A percentile compares a stretch with the other conserved stretches of the same genome.
phyloP scores from a whole-genome alignment of 2,113 vertebrate species.

The Barnardius zonarius region DNA sequence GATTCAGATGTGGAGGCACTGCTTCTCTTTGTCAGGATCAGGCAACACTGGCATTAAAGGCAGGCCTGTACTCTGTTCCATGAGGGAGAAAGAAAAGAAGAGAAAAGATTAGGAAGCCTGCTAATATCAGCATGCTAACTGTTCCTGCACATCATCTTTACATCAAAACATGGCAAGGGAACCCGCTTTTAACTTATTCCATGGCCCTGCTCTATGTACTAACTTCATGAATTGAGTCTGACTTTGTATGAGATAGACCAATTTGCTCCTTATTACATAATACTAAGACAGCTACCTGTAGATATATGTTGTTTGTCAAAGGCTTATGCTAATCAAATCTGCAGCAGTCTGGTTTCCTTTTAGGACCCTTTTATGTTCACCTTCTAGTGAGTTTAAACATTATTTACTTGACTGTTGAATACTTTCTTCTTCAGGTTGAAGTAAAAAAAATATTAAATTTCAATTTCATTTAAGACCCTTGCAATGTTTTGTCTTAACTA shows the following conservation, averaged over 20 bases:
- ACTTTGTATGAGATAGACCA: not conserved
- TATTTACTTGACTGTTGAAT: not conserved
- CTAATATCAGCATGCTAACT: not conserved
- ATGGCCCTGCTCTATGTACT: not conserved
- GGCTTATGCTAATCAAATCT: not conserved
- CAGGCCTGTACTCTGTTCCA: not conserved
- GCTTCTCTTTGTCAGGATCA: not conserved
- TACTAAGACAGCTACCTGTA: not conserved
- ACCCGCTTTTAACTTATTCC: not conserved
- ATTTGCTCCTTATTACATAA: not conserved
- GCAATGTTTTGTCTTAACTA: slow-evolving; percentile 42
- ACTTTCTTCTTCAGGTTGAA: not conserved
- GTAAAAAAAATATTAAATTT: not conserved
- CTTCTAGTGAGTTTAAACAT: not conserved
- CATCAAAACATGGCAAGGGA: not conserved
- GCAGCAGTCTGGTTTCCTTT: not conserved
- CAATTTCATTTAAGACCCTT: slow-evolving; percentile 27
- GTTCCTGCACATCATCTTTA: not conserved
- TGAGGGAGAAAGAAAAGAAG: not conserved
- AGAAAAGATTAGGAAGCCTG: not conserved
- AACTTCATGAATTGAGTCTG: not conserved
- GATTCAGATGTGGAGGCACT: not conserved
- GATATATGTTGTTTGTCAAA: not conserved
- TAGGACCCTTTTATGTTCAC: not conserved
- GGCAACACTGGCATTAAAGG: not conserved